phyloP scores from a whole-genome alignment of 2,113 vertebrate genomes.

The Rhinolophus sinicus region DNA sequence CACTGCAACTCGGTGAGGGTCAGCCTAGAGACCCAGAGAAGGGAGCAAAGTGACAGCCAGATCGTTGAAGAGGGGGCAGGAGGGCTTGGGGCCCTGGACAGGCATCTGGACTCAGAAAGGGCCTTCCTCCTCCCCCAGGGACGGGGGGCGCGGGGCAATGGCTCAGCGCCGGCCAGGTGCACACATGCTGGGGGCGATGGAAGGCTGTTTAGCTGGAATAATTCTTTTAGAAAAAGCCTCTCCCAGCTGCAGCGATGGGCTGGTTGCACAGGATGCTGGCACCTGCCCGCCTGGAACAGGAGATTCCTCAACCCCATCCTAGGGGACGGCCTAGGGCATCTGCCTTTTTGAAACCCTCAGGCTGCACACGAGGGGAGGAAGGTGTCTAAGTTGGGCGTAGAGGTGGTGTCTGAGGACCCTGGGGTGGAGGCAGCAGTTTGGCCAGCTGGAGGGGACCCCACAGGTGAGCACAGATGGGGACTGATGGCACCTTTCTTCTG shows the following conservation, averaged over 20 bases:
- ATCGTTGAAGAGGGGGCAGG: rapidly evolving
- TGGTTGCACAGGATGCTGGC: neutral
- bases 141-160: neutral
- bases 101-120: neutral
- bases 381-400: neutral
- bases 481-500: neutral
- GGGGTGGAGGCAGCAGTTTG: neutral
- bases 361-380: rapidly evolving
- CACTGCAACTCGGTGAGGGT: no score
- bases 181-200: rapidly evolving
- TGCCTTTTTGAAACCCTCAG: neutral
- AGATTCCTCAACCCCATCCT: rapidly evolving
- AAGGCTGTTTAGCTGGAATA: neutral
- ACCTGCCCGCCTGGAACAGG: neutral
- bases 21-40: neutral
- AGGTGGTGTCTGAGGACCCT: neutral
- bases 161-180: neutral
- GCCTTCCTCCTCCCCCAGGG: no score
- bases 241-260: rapidly evolving
- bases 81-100: rapidly evolving
- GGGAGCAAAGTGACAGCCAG: neutral
- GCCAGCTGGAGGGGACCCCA: neutral
- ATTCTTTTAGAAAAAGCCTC: neutral
- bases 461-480: no score
- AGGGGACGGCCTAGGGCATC: neutral